Percentiles rank a stretch among this genome's conserved stretches.
phyloP scores from a whole-genome alignment of 2,888 invertebrate genomes.

The Drosophila flavopinicola region DNA sequence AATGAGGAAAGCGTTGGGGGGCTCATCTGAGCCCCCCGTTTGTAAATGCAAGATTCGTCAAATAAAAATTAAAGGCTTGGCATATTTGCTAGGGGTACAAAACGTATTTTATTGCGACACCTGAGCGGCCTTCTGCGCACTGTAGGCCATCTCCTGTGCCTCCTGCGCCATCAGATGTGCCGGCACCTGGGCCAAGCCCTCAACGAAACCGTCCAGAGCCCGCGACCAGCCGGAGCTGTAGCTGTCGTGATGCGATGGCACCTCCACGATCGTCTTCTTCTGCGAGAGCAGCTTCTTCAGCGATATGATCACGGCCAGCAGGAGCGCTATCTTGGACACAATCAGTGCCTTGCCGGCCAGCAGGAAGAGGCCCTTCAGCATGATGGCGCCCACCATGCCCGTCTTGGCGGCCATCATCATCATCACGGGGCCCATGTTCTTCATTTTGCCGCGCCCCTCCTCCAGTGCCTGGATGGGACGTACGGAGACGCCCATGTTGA shows the following conservation, averaged over 20 bases:
- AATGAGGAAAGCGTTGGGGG: constrained; percentile 30
- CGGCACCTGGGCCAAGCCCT: constrained; percentile 85
- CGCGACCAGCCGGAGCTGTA: constrained; percentile 88
- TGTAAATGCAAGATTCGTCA: constrained; percentile 58
- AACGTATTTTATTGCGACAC: constrained; percentile 50
- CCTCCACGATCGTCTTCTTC: constrained; percentile 89
- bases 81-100: constrained; percentile 15
- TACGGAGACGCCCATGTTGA: constrained; percentile 88
- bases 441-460: constrained; percentile 90
- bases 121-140: constrained; percentile 85
- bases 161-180: constrained; percentile 82
- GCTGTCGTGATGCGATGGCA: constrained; percentile 87
- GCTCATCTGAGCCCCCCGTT: constrained; percentile 18
- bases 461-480: constrained; percentile 87
- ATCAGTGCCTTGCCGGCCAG: constrained; percentile 94
- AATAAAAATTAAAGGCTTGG: constrained; percentile 47
- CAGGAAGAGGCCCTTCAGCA: constrained; percentile 91
- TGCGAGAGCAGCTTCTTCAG: constrained; percentile 91
- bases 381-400: constrained; percentile 91
- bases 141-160: constrained; percentile 88
- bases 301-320: constrained; percentile 92
- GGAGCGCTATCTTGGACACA: constrained; percentile 92
- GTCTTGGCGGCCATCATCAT: constrained; percentile 92
- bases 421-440: constrained; percentile 89
- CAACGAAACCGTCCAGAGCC: constrained; percentile 84